Percentiles rank a stretch among this genome's conserved stretches.
These are phyloP conservation scores for Sepioteuthis lessoniana DNA, from an alignment of 2,888 invertebrate genomes.

Conservation along the genomic window DNA sequence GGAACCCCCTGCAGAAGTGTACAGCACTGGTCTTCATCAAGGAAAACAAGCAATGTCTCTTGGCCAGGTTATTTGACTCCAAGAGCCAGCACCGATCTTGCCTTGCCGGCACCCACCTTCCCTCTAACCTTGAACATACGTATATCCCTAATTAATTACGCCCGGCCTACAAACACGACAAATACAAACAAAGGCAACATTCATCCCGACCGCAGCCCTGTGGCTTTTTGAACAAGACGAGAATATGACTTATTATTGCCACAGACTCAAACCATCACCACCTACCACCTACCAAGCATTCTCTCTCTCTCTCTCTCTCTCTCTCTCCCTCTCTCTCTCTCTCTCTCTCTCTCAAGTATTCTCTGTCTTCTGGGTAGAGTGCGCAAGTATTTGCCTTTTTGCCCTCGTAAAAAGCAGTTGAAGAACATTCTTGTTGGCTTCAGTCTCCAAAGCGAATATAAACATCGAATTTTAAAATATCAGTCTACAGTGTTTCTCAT, in stretches of 20 bases:
- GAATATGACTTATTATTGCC: neutral
- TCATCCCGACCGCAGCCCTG: neutral
- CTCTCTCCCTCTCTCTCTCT: neutral
- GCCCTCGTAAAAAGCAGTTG: no score
- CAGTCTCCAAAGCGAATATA: no score
- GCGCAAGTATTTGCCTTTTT: no score
- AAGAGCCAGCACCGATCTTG: neutral
- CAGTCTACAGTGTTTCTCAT: no score
- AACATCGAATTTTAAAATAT: no score
- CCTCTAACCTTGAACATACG: neutral
- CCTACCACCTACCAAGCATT: no score
- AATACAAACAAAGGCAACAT: neutral
- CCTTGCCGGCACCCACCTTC: no score
- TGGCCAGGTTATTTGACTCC: conserved; percentile 10
- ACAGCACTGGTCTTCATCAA: neutral
- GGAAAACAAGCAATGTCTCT: conserved; percentile 12
- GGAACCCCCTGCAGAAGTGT: neutral
- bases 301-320: neutral
- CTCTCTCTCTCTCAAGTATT: no score
- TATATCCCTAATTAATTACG: neutral
- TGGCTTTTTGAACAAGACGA: neutral
- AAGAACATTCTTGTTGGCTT: no score
- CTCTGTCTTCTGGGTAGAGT: no score
- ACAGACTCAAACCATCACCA: neutral
- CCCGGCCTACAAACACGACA: no score